Conservation (phyloP, 2,888 invertebrate species). For the Hydrotaea cyrtoneurina region DNA sequence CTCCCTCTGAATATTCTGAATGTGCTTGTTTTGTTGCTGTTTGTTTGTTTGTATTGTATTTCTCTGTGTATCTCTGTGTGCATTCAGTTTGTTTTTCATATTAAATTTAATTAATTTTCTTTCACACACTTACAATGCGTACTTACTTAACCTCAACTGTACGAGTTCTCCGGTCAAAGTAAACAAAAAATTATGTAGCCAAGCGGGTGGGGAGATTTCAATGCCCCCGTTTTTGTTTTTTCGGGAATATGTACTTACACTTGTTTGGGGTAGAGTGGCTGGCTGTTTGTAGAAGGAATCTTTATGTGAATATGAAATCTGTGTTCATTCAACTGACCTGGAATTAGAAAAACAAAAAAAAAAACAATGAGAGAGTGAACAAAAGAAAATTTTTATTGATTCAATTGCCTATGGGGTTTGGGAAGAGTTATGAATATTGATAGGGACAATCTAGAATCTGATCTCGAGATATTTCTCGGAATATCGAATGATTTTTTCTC, state of each 20-base stretch:
- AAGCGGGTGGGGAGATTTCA: background rate
- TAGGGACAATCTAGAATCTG: too few relatives aligned
- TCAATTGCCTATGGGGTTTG: slow-evolving; percentile 27
- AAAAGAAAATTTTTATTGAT: slow-evolving; percentile 49
- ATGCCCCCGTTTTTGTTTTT: slow-evolving; percentile 16
- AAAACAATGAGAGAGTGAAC: background rate
- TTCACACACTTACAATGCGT: background rate
- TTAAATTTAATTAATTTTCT: slow-evolving; percentile 45
- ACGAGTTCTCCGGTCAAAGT: background rate
- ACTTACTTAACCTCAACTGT: slow-evolving; percentile 53
- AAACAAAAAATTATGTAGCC: background rate
- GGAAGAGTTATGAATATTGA: too few relatives aligned
- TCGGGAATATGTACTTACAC: background rate
- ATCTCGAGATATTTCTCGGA: too few relatives aligned
- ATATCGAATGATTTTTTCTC: too few relatives aligned
- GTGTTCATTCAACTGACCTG: slow-evolving; percentile 45
- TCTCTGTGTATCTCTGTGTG: background rate
- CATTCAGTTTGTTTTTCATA: slow-evolving; percentile 29
- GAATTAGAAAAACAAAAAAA: background rate
- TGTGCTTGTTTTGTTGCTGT: background rate
- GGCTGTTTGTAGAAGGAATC: background rate
- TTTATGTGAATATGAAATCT: background rate
- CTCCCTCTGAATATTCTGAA: background rate
- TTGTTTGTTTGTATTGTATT: too few relatives aligned
- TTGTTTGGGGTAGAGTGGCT: too few relatives aligned